Conservation (phyloP, 2,888 invertebrate species). For the Perdita meconis region DNA sequence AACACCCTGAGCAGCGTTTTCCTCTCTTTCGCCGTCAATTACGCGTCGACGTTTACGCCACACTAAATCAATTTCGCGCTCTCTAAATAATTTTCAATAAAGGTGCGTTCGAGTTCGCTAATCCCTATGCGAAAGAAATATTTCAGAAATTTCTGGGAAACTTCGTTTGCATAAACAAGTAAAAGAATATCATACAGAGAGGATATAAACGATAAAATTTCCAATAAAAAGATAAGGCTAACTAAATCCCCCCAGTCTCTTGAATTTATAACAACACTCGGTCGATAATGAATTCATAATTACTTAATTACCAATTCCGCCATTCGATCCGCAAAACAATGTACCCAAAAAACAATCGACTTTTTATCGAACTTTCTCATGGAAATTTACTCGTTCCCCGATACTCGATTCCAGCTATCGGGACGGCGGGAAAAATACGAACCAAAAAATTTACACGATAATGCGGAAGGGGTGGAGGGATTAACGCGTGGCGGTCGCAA, state of each 20-base stretch:
- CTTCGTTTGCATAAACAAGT: too few species aligned
- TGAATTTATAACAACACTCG: too few species aligned
- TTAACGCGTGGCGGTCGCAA: constrained; percentile 35
- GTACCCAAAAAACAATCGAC: not conserved
- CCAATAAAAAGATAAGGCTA: too few species aligned
- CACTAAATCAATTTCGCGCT: constrained; percentile 41
- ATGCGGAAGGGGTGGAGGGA: constrained; percentile 19
- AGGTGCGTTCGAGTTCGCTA: too few species aligned
- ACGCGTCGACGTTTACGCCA: constrained; percentile 31
- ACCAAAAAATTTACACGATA: constrained; percentile 56
- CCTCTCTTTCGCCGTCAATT: constrained; percentile 47
- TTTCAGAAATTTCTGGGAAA: too few species aligned
- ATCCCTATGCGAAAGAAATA: too few species aligned
- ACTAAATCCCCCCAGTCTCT: too few species aligned
- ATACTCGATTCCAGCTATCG: constrained; percentile 4
- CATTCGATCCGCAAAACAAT: not conserved
- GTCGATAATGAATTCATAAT: too few species aligned
- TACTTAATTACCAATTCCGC: not conserved
- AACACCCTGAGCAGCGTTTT: constrained; percentile 53
- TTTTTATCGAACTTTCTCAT: not conserved
- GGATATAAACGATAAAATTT: too few species aligned
- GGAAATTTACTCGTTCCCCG: constrained; percentile 16
- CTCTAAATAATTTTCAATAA: not conserved
- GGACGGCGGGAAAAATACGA: constrained; percentile 15
- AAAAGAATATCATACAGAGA: too few species aligned